These are phyloP conservation scores for Gymnarchus niloticus DNA, from an alignment of 2,113 vertebrate species.

Conservation along the genomic window DNA sequence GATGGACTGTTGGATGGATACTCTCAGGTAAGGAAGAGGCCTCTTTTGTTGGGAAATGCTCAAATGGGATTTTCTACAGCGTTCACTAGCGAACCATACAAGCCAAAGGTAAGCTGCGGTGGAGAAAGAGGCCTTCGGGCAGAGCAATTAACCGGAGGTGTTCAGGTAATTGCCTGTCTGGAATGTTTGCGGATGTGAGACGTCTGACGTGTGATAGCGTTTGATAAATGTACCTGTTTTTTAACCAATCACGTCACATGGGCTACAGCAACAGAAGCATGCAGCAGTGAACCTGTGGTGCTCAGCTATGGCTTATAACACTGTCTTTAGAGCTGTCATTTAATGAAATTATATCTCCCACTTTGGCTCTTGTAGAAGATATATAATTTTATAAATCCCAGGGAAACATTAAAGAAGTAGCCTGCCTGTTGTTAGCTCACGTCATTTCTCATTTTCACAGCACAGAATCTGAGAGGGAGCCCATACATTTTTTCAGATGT, in stretches of 20 bases:
- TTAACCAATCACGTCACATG: background rate
- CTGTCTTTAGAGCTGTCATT: conserved; percentile 1
- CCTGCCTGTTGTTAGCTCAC: background rate
- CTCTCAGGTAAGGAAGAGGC: background rate
- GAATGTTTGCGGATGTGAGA: background rate
- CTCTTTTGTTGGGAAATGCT: background rate
- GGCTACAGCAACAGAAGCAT: background rate
- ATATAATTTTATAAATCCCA: background rate
- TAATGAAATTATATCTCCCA: conserved; percentile 1
- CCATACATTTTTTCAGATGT: background rate
- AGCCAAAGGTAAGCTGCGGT: background rate
- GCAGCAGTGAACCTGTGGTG: background rate
- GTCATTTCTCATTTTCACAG: background rate
- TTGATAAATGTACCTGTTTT: background rate
- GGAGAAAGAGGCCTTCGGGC: background rate
- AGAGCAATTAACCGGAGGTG: background rate
- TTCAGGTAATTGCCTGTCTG: conserved; percentile 16
- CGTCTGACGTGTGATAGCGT: background rate
- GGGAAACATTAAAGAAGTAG: background rate
- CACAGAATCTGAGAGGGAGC: background rate
- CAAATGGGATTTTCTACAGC: background rate
- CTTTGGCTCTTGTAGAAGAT: background rate
- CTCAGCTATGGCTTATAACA: background rate
- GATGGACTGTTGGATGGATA: conserved; percentile 28
- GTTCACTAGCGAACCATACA: background rate